These are phyloP conservation scores for Phania funesta DNA, from an alignment of 2,888 invertebrate genomes.

Conservation along the genomic window DNA sequence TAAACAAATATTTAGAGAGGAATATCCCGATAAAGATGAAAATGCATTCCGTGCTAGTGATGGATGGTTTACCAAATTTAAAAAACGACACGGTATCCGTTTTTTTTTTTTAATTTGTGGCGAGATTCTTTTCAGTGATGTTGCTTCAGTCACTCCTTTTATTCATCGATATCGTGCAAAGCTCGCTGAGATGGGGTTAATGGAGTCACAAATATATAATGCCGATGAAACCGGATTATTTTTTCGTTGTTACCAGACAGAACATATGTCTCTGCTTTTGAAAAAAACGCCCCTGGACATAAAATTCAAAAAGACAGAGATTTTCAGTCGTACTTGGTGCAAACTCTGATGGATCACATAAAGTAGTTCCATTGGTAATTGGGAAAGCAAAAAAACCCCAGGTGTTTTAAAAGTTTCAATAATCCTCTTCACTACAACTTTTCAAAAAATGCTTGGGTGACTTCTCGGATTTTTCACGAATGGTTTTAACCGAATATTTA, in stretches of 20 bases:
- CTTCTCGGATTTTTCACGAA: conserved; percentile 38
- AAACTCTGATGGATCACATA: conserved; percentile 3
- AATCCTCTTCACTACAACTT: conserved; percentile 32
- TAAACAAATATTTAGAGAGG: background rate
- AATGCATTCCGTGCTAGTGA: background rate
- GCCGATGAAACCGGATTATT: background rate
- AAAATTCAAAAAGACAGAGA: background rate
- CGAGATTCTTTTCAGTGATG: background rate
- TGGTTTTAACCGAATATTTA: conserved; percentile 51
- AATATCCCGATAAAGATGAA: background rate
- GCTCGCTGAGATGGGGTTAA: background rate
- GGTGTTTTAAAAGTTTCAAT: background rate
- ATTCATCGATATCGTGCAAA: background rate
- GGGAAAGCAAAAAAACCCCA: background rate
- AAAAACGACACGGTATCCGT: background rate
- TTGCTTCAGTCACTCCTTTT: background rate
- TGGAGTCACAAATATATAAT: background rate
- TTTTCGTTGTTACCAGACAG: background rate
- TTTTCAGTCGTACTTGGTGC: background rate
- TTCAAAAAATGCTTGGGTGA: conserved; percentile 46
- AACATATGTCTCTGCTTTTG: background rate
- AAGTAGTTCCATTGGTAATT: conserved; percentile 13
- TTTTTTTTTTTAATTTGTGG: background rate
- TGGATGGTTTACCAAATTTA: background rate
- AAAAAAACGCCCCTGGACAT: background rate